Base-by-base conservation (phyloP, 2,888 invertebrate genomes). In the Pyrochroa serraticornis region DNA sequence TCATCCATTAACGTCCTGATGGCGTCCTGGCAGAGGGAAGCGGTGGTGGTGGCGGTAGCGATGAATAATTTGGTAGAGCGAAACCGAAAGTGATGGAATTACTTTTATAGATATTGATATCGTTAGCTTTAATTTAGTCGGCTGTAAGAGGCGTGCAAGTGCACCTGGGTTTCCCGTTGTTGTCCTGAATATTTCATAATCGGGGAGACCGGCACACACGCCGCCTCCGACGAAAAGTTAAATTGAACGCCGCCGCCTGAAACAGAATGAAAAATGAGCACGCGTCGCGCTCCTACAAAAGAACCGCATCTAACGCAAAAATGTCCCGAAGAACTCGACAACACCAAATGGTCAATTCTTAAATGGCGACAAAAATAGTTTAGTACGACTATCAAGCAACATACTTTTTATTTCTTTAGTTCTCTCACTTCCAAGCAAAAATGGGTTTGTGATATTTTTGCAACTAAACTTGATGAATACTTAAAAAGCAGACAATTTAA, bases 21-120 rank as follows among this genome's bases (percentile, higher is more conserved):
- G 41, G 43, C 48, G 43, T 41, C 13, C 45, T 45, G 8, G 14
- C 9, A 5, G 12, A 8, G 10, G 12, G n/a, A n/a, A n/a, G 41
- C 14, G 13, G 9, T 3, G 41, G 41, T 6, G 41, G 58, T 58
- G 53, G 54, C 55, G 57, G 53, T 31, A 46, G 60, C 52, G 66
- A 70, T 68, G 66, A 71, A 71, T 70, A 71, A 71, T 71, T 68
- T 60, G 54, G 48, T 49, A 57, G 48, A 47, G 44, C 47, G 64
- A 69, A 71, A 71, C 65, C 63, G 73, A 76, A 74, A 76, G 76
- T 76, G 75, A 74, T 69, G 72, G 72, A 74, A 75, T 73, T 70
- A 74, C 74, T 74, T 74, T 74, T 72, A 74, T 70, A 73, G 74
- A 76, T 74, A 75, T 75, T 74, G 73, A 77, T 75, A 75, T 75